phyloP scores from a whole-genome alignment of 2,113 vertebrate genomes.

The Neogobius melanostomus region DNA sequence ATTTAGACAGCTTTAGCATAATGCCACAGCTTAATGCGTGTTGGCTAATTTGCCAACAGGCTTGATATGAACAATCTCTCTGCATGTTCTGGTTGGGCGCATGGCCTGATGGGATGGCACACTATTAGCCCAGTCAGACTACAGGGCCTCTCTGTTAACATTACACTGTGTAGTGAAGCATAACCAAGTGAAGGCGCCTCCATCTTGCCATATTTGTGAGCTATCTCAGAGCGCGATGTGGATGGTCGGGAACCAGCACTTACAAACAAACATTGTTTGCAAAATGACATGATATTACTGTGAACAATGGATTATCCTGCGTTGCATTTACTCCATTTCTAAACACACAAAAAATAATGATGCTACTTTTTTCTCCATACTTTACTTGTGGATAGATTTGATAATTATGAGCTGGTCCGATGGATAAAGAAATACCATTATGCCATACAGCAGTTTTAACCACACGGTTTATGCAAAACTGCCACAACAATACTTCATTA shows the following conservation, averaged over 20 bases:
- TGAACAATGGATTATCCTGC: neutral
- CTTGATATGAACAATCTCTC: slow-evolving; percentile 72
- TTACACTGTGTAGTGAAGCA: slow-evolving; percentile 66
- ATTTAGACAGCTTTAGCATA: slow-evolving; percentile 73
- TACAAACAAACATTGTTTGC: slow-evolving; percentile 64
- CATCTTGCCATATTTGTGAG: slow-evolving; percentile 49
- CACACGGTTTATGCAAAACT: neutral
- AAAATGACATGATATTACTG: slow-evolving; percentile 19
- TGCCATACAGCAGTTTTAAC: neutral
- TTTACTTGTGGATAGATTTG: neutral
- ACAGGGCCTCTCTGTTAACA: slow-evolving; percentile 71
- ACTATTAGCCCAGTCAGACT: slow-evolving; percentile 71
- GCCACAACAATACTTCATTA: neutral
- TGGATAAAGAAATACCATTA: neutral
- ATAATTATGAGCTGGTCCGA: neutral
- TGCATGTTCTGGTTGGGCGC: slow-evolving; percentile 71
- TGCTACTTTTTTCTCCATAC: no score
- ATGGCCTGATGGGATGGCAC: slow-evolving; percentile 72
- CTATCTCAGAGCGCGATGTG: slow-evolving; percentile 42
- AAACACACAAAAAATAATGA: neutral
- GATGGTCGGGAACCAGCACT: slow-evolving; percentile 56
- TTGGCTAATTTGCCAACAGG: slow-evolving; percentile 71
- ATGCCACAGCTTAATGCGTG: slow-evolving; percentile 68
- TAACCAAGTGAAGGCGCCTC: slow-evolving; percentile 59
- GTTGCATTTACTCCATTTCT: neutral